phyloP scores from a whole-genome alignment of 2,888 invertebrate genomes.

The Zaprionus lineosus region DNA sequence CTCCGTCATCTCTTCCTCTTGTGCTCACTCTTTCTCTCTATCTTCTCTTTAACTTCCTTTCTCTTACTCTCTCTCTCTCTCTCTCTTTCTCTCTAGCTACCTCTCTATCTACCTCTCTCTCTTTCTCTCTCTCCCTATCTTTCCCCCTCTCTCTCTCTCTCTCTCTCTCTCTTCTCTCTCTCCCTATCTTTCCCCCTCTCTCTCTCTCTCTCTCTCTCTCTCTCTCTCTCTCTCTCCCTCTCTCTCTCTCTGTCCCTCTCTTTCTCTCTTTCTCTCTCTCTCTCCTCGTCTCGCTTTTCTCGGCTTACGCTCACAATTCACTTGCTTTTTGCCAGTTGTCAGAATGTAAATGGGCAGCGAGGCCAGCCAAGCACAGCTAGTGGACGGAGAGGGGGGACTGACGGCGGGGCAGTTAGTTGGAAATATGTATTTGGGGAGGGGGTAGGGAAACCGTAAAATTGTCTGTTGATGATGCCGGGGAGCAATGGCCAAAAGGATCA shows the following conservation, averaged over 20 bases:
- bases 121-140: not conserved
- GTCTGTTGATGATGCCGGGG: slow-evolving; percentile 64
- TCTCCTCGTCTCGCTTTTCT: not conserved
- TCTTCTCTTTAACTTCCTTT: not conserved
- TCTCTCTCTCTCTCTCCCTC: not conserved
- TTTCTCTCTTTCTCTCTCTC: not conserved
- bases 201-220: not conserved
- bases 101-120: slow-evolving; percentile 13
- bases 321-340: slow-evolving; percentile 51
- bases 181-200: slow-evolving; percentile 18
- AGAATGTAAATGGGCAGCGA: slow-evolving; percentile 71
- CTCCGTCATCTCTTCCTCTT: not conserved
- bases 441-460: slow-evolving; percentile 44
- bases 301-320: slow-evolving; percentile 14
- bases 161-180: slow-evolving; percentile 5
- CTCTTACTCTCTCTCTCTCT: too few relatives aligned
- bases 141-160: not conserved
- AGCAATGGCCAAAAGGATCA: slow-evolving; percentile 39
- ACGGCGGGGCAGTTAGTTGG: not conserved
- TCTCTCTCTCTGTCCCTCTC: not conserved
- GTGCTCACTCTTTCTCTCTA: not conserved
- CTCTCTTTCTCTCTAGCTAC: too few relatives aligned
- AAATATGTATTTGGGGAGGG: not conserved
- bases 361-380: slow-evolving; percentile 24
- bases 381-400: not conserved